A percentile compares a stretch with the other conserved stretches of the same genome.
Conservation (phyloP, 2,888 invertebrate genomes). For the Oxystoma pomonae region DNA sequence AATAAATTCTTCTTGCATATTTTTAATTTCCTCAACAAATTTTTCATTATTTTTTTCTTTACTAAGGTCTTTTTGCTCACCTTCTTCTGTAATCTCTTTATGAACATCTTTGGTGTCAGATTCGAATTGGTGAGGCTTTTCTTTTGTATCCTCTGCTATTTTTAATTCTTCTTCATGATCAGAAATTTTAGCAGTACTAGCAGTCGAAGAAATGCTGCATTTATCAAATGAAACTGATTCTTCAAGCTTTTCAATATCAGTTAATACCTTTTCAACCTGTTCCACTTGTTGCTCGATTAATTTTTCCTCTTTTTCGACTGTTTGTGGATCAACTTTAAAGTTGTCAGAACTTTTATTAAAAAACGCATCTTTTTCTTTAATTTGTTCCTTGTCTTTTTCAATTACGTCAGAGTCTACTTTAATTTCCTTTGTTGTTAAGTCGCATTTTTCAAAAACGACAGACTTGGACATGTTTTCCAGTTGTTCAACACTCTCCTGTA, state of each 20-base stretch:
- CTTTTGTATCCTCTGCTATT: neutral
- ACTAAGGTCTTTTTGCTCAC: neutral
- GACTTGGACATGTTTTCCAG: conserved; percentile 25
- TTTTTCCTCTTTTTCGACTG: conserved; percentile 24
- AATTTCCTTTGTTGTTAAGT: conserved; percentile 18
- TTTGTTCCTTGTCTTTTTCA: conserved; percentile 27
- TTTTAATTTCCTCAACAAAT: neutral
- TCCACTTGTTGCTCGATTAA: conserved; percentile 9
- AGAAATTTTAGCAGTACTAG: conserved; percentile 5
- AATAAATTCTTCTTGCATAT: neutral
- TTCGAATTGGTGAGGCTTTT: neutral
- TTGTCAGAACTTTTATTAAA: conserved; percentile 25
- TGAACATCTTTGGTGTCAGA: neutral
- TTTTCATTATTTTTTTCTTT: neutral
- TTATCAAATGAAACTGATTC: conserved; percentile 7
- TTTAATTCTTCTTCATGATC: conserved; percentile 1
- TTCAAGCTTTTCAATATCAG: neutral
- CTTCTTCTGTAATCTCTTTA: neutral
- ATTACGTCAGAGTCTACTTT: conserved; percentile 15
- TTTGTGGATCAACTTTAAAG: conserved; percentile 11
- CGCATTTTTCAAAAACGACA: conserved; percentile 24
- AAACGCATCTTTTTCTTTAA: conserved; percentile 9
- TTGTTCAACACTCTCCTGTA: conserved; percentile 23
- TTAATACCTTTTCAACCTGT: conserved; percentile 5
- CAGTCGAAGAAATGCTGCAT: neutral